Percentiles rank a stretch among this genome's conserved stretches.
Conservation (phyloP, 2,888 invertebrate genomes). For the Mythimna albipuncta region DNA sequence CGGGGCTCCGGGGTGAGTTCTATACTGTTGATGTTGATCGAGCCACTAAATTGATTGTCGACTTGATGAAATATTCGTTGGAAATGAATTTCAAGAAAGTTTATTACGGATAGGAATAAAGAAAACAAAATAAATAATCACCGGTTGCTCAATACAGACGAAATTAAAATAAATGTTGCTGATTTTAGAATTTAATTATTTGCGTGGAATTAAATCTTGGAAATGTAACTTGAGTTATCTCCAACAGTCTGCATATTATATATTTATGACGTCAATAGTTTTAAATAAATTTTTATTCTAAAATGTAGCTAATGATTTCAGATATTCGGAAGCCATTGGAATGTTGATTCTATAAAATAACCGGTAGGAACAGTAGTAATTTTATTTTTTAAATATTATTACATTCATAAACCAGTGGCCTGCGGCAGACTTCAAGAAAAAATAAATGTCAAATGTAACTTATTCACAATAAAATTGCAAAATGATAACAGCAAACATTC, state of each 20-base stretch:
- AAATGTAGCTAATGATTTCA: conserved; percentile 23
- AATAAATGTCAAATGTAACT: conserved; percentile 22
- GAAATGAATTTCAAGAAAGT: conserved; percentile 8
- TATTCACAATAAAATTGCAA: conserved; percentile 13
- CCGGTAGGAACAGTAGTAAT: conserved; percentile 33
- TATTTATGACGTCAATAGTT: conserved; percentile 1
- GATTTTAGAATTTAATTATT: background rate
- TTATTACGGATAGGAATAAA: background rate
- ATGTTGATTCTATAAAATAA: conserved; percentile 38
- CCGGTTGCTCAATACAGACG: background rate
- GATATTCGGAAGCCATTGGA: conserved; percentile 36
- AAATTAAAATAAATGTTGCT: background rate
- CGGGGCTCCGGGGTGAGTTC: conserved; percentile 41
- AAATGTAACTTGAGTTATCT: conserved; percentile 33
- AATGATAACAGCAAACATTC: conserved; percentile 12
- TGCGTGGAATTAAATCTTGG: background rate
- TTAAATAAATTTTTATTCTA: conserved; percentile 41
- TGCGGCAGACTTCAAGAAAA: conserved; percentile 49
- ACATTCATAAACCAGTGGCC: conserved; percentile 11
- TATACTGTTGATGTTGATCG: conserved; percentile 54
- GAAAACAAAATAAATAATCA: background rate
- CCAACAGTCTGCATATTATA: background rate
- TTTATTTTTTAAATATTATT: conserved; percentile 15
- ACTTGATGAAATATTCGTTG: conserved; percentile 46
- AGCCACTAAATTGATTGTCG: conserved; percentile 47